Base-by-base conservation (phyloP, 2,113 vertebrate genomes). In the Leucosticte australis region DNA sequence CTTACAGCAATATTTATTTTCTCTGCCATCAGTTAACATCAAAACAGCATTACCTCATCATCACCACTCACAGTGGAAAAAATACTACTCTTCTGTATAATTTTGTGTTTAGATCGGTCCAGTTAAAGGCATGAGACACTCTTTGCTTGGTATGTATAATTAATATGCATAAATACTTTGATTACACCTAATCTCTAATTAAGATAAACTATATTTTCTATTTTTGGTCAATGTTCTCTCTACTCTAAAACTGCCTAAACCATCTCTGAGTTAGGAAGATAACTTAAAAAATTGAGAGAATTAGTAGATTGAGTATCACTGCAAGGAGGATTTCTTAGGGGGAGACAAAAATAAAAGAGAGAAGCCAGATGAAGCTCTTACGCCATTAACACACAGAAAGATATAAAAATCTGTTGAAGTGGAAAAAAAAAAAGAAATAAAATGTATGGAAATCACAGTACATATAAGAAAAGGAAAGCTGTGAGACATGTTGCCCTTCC, bases 1-100 rank as follows among this genome's bases (percentile, higher is more conserved):
- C 44, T 85, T 65, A 93, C 12, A 92, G 37, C 35, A 93, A 69
- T 95, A 97, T 96, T 92, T 94, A 83, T 94, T 95, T 93, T 50
- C 70, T 71, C 30, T 92, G 53, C 42, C 20, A 78, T 77, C 65
- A 69, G 10, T 90, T 81, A 90, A 87, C 74, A 96, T 82, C 47
- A 91, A 89, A 94, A 82, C 35, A 74, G 21, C 77, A 90, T 83
- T 94, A 89, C 35, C 42, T 88, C 88, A 89, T 82, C 55, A 55
- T 28, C 59, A 62, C n/a, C 59, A 55, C 27, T 90, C 62, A 85
- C 31, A 59, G n/a, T 59, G 44, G 41, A 70, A 91, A 89, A 86
- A 92, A 21, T 17, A 56, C 33, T 27, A 76, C 16, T 70, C 55
- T 91, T 94, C 53, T 28, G 4, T 56, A n/a, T 30, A 88, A 83